Evolutionary conservation across 2,113 vertebrate species (phyloP).

Genomic region (Pteruthius melanotis): DNA sequence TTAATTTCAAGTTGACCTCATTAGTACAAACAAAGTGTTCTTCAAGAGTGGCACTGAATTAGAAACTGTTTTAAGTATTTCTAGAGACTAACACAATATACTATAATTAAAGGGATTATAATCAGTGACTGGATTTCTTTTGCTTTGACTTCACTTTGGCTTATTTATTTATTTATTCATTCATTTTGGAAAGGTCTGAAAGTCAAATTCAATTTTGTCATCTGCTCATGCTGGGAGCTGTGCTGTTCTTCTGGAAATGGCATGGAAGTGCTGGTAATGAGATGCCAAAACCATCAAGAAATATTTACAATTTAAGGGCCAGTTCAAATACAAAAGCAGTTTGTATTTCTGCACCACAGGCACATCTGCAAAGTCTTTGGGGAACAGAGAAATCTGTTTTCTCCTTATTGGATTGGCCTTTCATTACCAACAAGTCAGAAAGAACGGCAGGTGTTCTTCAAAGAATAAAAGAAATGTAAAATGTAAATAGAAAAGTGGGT

Average conservation of each 20-base stretch:
- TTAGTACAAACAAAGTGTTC: not conserved
- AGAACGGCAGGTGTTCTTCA: not conserved
- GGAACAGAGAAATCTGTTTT: constrained; percentile 5
- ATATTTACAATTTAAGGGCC: not conserved
- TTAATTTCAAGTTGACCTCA: not conserved
- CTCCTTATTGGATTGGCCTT: not conserved
- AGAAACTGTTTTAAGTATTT: not conserved
- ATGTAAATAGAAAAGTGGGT: not conserved
- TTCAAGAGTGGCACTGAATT: not conserved
- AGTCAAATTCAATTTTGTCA: constrained; percentile 20
- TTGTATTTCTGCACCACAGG: constrained; percentile 2
- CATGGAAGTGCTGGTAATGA: not conserved
- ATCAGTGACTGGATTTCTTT: not conserved
- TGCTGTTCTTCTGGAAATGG: constrained; percentile 16
- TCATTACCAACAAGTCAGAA: not conserved
- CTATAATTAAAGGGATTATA: not conserved
- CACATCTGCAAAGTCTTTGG: not conserved
- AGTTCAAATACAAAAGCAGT: constrained; percentile 2
- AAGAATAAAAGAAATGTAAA: not conserved
- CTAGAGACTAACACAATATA: not conserved
- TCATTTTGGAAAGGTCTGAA: constrained; percentile 5
- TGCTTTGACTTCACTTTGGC: not conserved
- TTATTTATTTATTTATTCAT: not conserved
- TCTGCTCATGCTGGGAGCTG: constrained; percentile 13
- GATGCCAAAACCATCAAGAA: constrained; percentile 29